phyloP scores from a whole-genome alignment of 2,888 invertebrate genomes.

The Autographa gamma region DNA sequence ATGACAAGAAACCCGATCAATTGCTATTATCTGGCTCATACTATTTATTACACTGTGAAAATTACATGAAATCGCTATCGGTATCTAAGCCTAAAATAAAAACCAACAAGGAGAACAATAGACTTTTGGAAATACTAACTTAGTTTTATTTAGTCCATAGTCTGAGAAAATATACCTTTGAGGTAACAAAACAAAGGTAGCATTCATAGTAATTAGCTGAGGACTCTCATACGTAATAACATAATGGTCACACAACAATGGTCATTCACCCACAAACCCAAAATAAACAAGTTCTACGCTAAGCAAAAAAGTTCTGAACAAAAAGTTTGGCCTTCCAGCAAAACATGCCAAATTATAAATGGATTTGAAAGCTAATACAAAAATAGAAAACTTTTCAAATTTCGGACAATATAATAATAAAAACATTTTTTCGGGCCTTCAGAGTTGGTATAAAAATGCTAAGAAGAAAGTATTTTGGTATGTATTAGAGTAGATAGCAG shows the following conservation, averaged over 20 bases:
- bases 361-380: conserved; percentile 20
- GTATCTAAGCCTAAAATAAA: too few relatives aligned
- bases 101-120: too few relatives aligned
- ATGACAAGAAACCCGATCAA: neutral
- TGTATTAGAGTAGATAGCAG: neutral
- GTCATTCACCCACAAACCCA: conserved; percentile 7
- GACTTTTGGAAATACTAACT: too few relatives aligned
- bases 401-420: conserved; percentile 1
- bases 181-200: too few relatives aligned
- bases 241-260: neutral
- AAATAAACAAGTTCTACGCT: conserved; percentile 7
- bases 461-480: neutral
- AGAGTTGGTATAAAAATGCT: neutral
- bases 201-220: neutral
- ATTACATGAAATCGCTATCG: too few relatives aligned
- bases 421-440: neutral
- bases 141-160: too few relatives aligned
- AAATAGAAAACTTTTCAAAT: conserved; percentile 24
- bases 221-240: neutral
- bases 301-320: conserved; percentile 14
- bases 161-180: too few relatives aligned
- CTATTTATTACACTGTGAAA: too few relatives aligned
- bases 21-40: neutral
- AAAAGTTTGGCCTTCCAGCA: conserved; percentile 29
- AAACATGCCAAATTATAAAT: conserved; percentile 32